Percentiles rank a stretch among this genome's conserved stretches.
Evolutionary conservation across 2,797 vertebrate species (phyloP).

Genomic region (Synaphobranchus kaupii): DNA sequence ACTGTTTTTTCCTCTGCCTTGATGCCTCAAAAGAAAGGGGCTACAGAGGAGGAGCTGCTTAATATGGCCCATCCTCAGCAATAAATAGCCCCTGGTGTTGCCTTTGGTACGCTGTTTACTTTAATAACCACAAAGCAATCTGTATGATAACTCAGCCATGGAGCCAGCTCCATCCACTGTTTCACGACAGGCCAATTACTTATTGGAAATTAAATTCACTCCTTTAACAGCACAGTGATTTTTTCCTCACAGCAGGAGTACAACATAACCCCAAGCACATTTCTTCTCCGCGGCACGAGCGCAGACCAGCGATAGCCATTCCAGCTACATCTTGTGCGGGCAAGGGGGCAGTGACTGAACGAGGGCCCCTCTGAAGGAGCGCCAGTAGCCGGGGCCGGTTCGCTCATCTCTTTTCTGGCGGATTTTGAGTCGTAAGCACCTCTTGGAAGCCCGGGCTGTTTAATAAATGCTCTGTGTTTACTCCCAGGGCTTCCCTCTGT

Average conservation of each 20-base stretch:
- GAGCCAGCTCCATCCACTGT: constrained; percentile 14
- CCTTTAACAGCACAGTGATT: constrained; percentile 9
- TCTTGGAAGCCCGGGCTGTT: background rate
- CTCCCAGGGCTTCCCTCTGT: background rate
- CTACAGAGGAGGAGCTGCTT: background rate
- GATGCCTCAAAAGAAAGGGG: constrained; percentile 34
- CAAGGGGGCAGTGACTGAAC: background rate
- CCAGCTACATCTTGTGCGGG: background rate
- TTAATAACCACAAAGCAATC: constrained; percentile 45
- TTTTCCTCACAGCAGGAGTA: background rate
- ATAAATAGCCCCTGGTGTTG: constrained; percentile 42
- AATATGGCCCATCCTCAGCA: constrained; percentile 35
- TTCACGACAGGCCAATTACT: constrained; percentile 22
- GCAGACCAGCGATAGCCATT: background rate
- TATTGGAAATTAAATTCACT: background rate
- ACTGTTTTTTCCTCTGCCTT: constrained; percentile 43
- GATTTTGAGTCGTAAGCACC: background rate
- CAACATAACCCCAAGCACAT: background rate
- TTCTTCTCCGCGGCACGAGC: background rate
- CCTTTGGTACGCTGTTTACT: constrained; percentile 36
- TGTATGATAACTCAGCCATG: constrained; percentile 31
- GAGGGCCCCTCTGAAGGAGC: background rate
- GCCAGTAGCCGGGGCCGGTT: background rate
- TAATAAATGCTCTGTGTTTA: background rate
- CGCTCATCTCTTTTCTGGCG: background rate